phyloP scores from a whole-genome alignment of 2,113 vertebrate species.

The Felis chaus region DNA sequence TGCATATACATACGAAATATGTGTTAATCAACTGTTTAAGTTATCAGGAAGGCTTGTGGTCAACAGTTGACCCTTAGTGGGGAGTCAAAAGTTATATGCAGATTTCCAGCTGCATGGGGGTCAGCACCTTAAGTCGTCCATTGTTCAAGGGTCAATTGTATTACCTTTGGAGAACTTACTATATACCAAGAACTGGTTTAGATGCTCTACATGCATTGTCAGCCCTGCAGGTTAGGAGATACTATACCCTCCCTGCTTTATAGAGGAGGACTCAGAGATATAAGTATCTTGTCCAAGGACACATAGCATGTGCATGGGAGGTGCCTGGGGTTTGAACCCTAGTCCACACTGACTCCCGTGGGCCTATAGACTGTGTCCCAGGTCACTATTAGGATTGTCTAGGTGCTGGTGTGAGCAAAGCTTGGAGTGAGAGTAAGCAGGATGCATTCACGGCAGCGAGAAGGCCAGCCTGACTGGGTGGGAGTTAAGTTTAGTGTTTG shows the following conservation, averaged over 20 bases:
- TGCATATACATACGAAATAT: not conserved
- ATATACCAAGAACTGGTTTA: not conserved
- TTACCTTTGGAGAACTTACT: not conserved
- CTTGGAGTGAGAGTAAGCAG: not conserved
- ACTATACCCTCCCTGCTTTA: not conserved
- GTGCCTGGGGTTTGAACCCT: not conserved
- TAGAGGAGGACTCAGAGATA: not conserved
- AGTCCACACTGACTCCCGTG: not conserved
- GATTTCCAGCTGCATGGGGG: not conserved
- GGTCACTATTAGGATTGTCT: not conserved
- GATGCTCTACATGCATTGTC: not conserved
- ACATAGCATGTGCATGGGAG: not conserved
- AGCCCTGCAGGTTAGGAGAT: not conserved
- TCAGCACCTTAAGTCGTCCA: not conserved
- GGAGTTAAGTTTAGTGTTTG: not conserved
- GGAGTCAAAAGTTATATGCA: not conserved
- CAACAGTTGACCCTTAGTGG: not conserved
- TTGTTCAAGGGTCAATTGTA: not conserved
- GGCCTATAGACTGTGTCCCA: not conserved
- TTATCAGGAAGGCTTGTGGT: not conserved
- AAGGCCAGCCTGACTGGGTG: not conserved
- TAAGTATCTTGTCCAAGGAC: not conserved
- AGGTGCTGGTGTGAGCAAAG: not conserved
- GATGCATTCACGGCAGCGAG: accelerated
- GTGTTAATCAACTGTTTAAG: not conserved